A percentile compares a stretch with the other conserved stretches of the same genome.
These are phyloP conservation scores for Girardinus metallicus DNA, from an alignment of 2,797 vertebrate species.

Conservation along the genomic window DNA sequence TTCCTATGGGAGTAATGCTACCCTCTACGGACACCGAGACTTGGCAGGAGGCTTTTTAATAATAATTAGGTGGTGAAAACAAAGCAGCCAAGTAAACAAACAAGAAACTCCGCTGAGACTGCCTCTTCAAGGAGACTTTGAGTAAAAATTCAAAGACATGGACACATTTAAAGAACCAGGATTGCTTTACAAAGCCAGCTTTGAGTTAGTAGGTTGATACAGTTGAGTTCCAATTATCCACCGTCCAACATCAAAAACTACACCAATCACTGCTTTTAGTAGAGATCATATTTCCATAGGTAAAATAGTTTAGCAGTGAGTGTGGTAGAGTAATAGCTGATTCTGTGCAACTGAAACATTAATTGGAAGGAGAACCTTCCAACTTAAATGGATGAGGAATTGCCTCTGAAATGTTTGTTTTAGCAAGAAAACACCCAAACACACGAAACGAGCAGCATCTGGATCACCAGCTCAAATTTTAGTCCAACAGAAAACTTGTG, in stretches of 20 bases:
- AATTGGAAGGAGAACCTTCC: background rate
- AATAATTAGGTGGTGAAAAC: constrained; percentile 24
- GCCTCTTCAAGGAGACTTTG: constrained; percentile 32
- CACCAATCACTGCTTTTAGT: background rate
- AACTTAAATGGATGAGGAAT: background rate
- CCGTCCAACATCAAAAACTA: background rate
- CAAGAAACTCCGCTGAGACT: constrained; percentile 25
- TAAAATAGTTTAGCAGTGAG: background rate
- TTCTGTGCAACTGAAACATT: background rate
- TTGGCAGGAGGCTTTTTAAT: constrained; percentile 34
- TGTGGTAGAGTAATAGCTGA: background rate
- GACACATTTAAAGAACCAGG: background rate
- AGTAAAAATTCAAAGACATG: constrained; percentile 27
- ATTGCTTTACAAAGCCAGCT: constrained; percentile 6
- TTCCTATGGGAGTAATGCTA: constrained; percentile 13
- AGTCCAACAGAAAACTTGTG: background rate
- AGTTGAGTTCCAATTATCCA: background rate
- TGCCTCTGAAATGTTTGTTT: background rate
- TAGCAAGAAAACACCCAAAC: background rate
- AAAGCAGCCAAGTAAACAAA: constrained; percentile 39
- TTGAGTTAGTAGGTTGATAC: constrained; percentile 9
- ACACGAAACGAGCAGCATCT: background rate
- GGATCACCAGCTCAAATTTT: background rate
- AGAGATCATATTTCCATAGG: background rate
- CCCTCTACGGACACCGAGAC: constrained; percentile 39